Evolutionary conservation across 1,140 invertebrate species (phyloP).

Genomic region (Monochamus saltuarius): DNA sequence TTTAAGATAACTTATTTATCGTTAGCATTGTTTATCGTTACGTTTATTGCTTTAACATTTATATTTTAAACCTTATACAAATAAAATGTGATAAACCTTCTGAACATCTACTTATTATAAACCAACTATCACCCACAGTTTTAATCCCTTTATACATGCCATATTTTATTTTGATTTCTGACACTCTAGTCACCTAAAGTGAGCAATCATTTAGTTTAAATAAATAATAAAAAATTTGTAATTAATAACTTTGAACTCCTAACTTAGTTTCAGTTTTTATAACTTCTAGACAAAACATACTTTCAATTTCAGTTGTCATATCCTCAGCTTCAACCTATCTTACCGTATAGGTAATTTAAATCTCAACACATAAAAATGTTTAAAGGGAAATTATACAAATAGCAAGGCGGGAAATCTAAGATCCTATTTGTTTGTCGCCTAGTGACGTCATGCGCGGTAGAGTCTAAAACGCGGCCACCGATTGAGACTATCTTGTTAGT

Average conservation of each 20-base stretch:
- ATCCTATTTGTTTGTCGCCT: conserved; percentile 1
- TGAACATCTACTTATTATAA: background rate
- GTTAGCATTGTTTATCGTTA: background rate
- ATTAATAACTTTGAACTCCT: no score
- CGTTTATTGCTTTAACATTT: background rate
- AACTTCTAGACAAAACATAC: no score
- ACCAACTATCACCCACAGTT: no score
- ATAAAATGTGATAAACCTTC: background rate
- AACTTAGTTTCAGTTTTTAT: no score
- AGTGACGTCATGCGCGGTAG: conserved; percentile 7
- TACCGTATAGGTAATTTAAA: background rate
- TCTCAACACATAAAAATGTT: background rate
- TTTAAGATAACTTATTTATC: no score
- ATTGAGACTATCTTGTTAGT: conserved; percentile 10
- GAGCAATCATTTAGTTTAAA: no score
- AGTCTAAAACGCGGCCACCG: background rate
- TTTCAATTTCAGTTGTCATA: background rate
- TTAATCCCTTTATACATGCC: background rate
- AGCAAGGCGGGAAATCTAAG: background rate
- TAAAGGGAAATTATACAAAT: background rate
- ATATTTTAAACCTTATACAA: background rate
- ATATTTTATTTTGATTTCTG: no score
- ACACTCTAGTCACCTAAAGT: no score
- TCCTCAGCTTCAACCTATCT: background rate
- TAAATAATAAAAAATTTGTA: no score